Conservation (phyloP, 2,797 vertebrate genomes). For the Myotis planiceps region DNA sequence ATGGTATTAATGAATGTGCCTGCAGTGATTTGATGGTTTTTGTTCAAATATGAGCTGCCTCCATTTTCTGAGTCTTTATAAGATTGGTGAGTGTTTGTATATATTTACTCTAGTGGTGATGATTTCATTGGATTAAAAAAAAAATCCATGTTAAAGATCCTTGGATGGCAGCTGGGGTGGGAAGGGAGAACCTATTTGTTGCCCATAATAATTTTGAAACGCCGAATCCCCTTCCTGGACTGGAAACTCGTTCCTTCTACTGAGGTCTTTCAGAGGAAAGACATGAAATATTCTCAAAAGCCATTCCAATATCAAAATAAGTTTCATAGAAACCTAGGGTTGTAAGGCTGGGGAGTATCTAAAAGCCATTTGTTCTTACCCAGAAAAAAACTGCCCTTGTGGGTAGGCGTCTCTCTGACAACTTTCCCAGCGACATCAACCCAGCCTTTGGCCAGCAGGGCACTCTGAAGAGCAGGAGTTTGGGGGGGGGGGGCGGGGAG, state of each 20-base stretch:
- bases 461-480: not conserved
- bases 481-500: not conserved
- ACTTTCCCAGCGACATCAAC: not conserved
- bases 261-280: slow-evolving; percentile 12
- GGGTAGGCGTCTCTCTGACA: not conserved
- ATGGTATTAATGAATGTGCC: not conserved
- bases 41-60: not conserved
- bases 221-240: not conserved
- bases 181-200: not conserved
- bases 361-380: not conserved
- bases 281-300: not conserved
- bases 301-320: not conserved
- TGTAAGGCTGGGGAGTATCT: not conserved
- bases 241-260: not conserved
- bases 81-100: not conserved
- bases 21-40: not conserved
- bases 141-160: not conserved
- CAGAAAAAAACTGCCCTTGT: not conserved
- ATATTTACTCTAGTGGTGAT: not conserved
- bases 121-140: not conserved
- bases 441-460: not conserved
- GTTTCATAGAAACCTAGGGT: not conserved
- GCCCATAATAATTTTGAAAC: not conserved
- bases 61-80: not conserved
- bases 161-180: not conserved